Conservation (phyloP, 1,140 invertebrate species). For the Zaprionus kolodkinae region DNA sequence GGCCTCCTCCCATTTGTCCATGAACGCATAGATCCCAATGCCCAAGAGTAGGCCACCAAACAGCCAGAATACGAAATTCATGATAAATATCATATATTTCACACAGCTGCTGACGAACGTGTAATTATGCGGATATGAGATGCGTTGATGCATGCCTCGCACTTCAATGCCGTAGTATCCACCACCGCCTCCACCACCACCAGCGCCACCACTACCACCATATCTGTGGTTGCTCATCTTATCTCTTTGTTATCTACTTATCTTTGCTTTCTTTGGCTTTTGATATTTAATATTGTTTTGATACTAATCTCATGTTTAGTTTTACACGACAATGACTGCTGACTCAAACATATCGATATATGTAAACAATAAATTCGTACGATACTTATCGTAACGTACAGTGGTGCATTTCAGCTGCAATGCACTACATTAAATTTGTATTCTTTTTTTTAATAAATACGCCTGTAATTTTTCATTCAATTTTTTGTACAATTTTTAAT, state of each 20-base stretch:
- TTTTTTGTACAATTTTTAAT: too few relatives aligned
- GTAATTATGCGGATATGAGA: conserved; percentile 84
- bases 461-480: too few relatives aligned
- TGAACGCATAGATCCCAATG: conserved; percentile 95
- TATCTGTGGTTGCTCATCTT: conserved; percentile 68
- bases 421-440: not conserved
- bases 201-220: conserved; percentile 30
- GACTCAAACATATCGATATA: conserved; percentile 2
- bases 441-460: too few relatives aligned
- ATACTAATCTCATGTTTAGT: not conserved
- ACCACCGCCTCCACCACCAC: conserved; percentile 13
- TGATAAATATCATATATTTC: conserved; percentile 96
- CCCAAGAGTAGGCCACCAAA: conserved; percentile 93
- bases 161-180: conserved; percentile 66
- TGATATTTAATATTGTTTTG: not conserved
- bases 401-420: not conserved
- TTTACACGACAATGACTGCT: not conserved
- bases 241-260: not conserved
- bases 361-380: too few relatives aligned
- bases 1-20: conserved; percentile 93
- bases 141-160: conserved; percentile 84
- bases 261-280: not conserved
- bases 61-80: conserved; percentile 96
- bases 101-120: conserved; percentile 90
- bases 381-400: not conserved